phyloP scores from a whole-genome alignment of 2,113 vertebrate species.

The Myocastor coypus region DNA sequence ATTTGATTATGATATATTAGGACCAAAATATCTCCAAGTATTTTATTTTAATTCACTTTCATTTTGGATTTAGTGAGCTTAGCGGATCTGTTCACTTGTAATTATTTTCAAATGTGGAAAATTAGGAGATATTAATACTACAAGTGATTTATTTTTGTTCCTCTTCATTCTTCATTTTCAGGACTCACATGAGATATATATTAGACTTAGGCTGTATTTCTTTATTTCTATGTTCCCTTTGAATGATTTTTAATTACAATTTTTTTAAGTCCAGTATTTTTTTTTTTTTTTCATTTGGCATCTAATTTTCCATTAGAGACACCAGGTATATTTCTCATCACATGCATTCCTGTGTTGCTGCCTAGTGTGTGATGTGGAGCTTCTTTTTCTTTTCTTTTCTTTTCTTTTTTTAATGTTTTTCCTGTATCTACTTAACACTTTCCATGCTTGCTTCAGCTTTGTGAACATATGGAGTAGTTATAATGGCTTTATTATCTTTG shows the following conservation, averaged over 20 bases:
- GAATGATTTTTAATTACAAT: neutral
- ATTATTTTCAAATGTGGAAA: neutral
- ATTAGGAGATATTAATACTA: neutral
- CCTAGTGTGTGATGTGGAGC: neutral
- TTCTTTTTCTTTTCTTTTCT: too few relatives aligned
- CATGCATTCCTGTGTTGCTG: neutral
- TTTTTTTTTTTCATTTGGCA: neutral
- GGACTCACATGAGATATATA: neutral
- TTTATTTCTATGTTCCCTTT: neutral
- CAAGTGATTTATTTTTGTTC: neutral
- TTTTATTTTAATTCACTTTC: constrained; percentile 22
- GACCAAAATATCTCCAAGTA: neutral
- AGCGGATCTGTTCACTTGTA: neutral
- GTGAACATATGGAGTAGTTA: constrained; percentile 20
- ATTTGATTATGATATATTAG: neutral
- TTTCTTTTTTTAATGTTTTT: neutral
- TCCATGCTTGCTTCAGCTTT: neutral
- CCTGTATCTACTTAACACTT: neutral
- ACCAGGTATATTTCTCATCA: neutral
- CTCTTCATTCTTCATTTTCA: neutral
- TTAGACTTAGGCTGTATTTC: neutral
- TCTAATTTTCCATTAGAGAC: constrained; percentile 42
- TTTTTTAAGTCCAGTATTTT: neutral
- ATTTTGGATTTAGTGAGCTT: neutral
- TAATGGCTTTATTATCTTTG: constrained; percentile 5